These are phyloP conservation scores for Pogonomyrmex barbatus DNA, from an alignment of 1,140 invertebrate species.

Conservation along the genomic window DNA sequence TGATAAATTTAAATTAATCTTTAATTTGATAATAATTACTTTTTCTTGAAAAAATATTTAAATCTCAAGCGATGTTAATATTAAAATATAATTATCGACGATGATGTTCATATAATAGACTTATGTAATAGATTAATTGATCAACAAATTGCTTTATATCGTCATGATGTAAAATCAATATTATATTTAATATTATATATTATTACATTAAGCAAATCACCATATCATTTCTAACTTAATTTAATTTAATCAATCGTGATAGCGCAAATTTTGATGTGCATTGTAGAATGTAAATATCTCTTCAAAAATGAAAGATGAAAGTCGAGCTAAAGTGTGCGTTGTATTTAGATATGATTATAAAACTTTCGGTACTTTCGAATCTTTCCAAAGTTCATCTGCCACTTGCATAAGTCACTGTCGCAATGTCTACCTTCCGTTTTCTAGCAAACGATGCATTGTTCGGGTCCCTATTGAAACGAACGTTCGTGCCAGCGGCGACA, in stretches of 20 bases:
- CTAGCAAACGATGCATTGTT: conserved; percentile 44
- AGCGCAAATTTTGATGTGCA: background rate
- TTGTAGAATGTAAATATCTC: background rate
- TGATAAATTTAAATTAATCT: background rate
- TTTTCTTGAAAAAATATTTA: background rate
- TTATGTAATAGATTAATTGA: background rate
- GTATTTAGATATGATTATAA: background rate
- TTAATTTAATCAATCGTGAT: background rate
- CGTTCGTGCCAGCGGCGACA: conserved; percentile 8
- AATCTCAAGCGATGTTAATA: background rate
- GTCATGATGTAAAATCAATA: background rate
- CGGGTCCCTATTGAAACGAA: conserved; percentile 11
- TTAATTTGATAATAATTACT: background rate
- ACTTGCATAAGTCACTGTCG: conserved; percentile 52
- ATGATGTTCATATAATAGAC: background rate
- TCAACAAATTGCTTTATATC: background rate
- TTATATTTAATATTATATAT: background rate
- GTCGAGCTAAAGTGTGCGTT: background rate
- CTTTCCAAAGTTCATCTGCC: conserved; percentile 23
- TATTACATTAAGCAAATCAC: background rate
- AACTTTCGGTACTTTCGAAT: conserved; percentile 13
- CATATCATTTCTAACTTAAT: background rate
- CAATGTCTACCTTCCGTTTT: conserved; percentile 51
- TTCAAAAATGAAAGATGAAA: background rate
- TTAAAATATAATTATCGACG: background rate